Evolutionary conservation across 1,140 invertebrate species (phyloP), one percentile per base, ranked within the genome.

Genomic region (Kradibia gibbosae): DNA sequence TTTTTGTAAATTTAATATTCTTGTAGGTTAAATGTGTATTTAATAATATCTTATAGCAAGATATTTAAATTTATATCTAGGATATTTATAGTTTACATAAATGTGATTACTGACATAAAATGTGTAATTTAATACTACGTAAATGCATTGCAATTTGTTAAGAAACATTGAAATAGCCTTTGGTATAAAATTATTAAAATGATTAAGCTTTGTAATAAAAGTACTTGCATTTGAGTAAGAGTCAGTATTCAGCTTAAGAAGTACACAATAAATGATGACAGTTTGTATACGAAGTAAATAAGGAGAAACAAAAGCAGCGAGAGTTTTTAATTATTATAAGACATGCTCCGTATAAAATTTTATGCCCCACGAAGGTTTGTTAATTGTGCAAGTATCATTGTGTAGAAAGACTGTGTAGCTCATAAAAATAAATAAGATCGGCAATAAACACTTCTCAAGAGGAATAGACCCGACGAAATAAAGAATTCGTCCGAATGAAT

Each of bases 381-480:
- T 65, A 65, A 65, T 57, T 36, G 62, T 8, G 8, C 4, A 36
- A 36, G 62, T 36, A 65, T 36, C 13, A 36, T 17, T 3, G 62
- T 15, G n/a, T 3, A 67, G 39, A 67, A 39, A 67, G 31, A n/a
- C 8, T 5, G 2, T 36, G 4, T 4, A 25, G 5, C 34, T 55
- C 50, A n/a, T 72, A 48, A 72, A 72, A 72, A 22, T 48, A 72
- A 72, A 50, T 50, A 72, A 31, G 20, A 39, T 39, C 34, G n/a
- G 5, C 8, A 39, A 67, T 67, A 67, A n/a, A 67, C 36, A 39
- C 34, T 50, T 50, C 1, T 20, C 67, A 25, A 39, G 10, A 31
- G 70, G 17, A 48, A 20, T 72, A 48, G 48, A 39, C 42, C 28
- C 1, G 20, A 7, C 17, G 7, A 72, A 72, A n/a, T 28, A n/a